phyloP scores from a whole-genome alignment of 2,797 vertebrate species.

The Syndactyla subalaris region DNA sequence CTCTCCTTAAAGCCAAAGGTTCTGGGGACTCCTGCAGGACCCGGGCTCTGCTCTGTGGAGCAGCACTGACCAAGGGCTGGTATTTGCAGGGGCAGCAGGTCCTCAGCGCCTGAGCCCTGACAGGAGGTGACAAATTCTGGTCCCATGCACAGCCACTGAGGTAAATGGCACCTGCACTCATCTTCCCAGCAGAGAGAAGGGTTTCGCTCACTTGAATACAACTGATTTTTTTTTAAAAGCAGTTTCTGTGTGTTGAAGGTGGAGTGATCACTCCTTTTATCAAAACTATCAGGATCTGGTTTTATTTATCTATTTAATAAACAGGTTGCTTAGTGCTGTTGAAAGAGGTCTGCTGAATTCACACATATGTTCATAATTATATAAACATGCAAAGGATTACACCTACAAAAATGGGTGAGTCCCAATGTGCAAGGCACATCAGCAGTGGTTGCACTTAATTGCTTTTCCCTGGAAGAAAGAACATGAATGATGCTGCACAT shows the following conservation, averaged over 20 bases:
- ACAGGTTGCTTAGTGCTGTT: not conserved
- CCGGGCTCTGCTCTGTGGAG: fast-evolving
- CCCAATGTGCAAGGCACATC: not conserved
- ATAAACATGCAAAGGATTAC: not conserved
- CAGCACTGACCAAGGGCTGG: not conserved
- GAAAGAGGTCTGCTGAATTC: not conserved
- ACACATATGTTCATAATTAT: not conserved
- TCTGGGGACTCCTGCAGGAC: not conserved
- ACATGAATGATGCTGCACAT: fast-evolving
- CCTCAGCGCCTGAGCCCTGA: not conserved
- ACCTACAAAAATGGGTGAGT: not conserved
- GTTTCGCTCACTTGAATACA: not conserved
- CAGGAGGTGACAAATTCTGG: fast-evolving
- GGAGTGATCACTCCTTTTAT: not conserved
- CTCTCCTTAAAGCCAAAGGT: not conserved
- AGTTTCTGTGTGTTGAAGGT: not conserved
- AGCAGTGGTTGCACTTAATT: not conserved
- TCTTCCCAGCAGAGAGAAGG: not conserved
- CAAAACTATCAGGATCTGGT: not conserved
- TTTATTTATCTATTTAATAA: not conserved
- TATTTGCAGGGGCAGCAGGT: not conserved
- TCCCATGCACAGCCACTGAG: fast-evolving
- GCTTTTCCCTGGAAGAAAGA: not conserved
- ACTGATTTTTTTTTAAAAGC: not conserved
- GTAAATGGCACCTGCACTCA: not conserved